phyloP scores from a whole-genome alignment of 2,797 vertebrate genomes.

The Acanthopagrus latus region DNA sequence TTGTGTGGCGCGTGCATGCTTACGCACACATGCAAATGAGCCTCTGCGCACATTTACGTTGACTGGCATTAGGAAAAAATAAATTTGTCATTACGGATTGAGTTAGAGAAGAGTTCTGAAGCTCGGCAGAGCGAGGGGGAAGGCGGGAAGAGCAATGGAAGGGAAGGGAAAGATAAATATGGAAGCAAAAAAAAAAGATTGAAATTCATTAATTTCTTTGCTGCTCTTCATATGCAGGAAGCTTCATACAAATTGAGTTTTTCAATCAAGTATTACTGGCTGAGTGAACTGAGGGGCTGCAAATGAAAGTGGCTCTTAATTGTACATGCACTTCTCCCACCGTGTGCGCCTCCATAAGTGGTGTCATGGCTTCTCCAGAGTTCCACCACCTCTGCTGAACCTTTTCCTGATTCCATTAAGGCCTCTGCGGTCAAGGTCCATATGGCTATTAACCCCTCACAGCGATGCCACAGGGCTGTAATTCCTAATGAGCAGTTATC shows the following conservation, averaged over 20 bases:
- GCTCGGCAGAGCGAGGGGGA: slow-evolving; percentile 8
- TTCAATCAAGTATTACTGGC: slow-evolving; percentile 65
- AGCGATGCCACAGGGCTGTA: slow-evolving; percentile 37
- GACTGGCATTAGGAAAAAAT: slow-evolving; percentile 50
- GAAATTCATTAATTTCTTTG: slow-evolving; percentile 62
- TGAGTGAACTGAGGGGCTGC: slow-evolving; percentile 62
- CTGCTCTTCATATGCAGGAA: slow-evolving; percentile 54
- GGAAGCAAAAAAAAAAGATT: slow-evolving; percentile 9
- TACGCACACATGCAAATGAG: slow-evolving; percentile 34
- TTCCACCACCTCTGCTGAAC: slow-evolving; percentile 61
- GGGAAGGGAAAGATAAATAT: slow-evolving; percentile 47
- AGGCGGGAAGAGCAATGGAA: slow-evolving; percentile 32
- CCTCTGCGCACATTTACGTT: slow-evolving; percentile 40
- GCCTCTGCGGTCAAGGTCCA: slow-evolving; percentile 62
- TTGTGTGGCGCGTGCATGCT: not conserved
- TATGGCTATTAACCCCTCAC: slow-evolving; percentile 71
- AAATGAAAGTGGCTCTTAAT: slow-evolving; percentile 75
- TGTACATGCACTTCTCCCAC: slow-evolving; percentile 56
- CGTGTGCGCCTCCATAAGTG: slow-evolving; percentile 65
- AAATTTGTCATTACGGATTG: slow-evolving; percentile 42
- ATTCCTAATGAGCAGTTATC: slow-evolving; percentile 67
- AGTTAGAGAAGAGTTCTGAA: slow-evolving; percentile 41
- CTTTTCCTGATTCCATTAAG: slow-evolving; percentile 72
- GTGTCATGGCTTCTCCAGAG: slow-evolving; percentile 66
- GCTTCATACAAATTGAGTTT: slow-evolving; percentile 67